Conservation (phyloP, 2,888 invertebrate genomes). For the Metallyticus violacea region DNA sequence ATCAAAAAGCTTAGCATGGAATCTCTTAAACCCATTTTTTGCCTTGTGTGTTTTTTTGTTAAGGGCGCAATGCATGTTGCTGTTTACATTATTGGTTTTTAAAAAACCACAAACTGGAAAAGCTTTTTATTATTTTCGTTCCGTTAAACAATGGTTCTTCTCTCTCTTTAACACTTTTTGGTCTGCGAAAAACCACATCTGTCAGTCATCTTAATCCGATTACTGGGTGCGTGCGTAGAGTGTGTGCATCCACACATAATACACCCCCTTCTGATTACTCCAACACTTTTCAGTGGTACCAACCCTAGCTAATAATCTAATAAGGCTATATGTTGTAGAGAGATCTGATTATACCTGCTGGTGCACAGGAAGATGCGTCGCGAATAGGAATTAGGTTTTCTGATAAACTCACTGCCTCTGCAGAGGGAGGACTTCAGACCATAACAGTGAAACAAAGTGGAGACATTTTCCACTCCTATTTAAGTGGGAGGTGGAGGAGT, state of each 20-base stretch:
- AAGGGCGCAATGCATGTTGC: not conserved
- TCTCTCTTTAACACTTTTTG: not conserved
- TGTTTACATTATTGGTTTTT: not conserved
- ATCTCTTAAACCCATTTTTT: not conserved
- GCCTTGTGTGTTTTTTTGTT: not conserved
- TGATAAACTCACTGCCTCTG: not conserved
- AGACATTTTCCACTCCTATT: slow-evolving; percentile 10
- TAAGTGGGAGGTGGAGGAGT: not conserved
- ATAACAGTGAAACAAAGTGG: slow-evolving; percentile 1
- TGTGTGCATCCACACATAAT: not conserved
- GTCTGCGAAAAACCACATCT: not conserved
- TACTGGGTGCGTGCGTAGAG: not conserved
- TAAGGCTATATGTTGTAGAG: not conserved
- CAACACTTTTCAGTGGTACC: not conserved
- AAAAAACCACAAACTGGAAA: not conserved
- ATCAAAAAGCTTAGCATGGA: not conserved
- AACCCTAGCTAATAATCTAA: not conserved
- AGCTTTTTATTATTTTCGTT: not conserved
- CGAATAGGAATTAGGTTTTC: slow-evolving; percentile 8
- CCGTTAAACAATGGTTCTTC: not conserved
- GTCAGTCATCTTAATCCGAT: not conserved
- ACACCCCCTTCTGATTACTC: not conserved
- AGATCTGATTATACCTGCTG: not conserved
- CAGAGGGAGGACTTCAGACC: not conserved
- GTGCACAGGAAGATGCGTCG: not conserved